Base-by-base conservation (phyloP, 2,797 vertebrate genomes). In the Sylvilagus floridanus region DNA sequence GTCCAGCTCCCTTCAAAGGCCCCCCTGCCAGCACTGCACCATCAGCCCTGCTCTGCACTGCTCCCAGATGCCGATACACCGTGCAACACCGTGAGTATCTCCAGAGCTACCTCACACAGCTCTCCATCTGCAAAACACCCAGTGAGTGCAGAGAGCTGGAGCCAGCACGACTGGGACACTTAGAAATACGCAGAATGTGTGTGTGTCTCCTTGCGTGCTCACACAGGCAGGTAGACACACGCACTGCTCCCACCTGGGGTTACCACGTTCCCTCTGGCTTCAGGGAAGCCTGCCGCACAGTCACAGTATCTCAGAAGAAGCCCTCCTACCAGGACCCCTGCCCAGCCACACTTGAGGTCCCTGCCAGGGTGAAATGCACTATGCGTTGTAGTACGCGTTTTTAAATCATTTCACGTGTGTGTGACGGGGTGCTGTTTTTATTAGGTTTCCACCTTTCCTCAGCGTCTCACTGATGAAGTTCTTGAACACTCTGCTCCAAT, bases 131-230 rank as follows among this genome's bases (percentile, higher is more conserved):
- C 0, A 2, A 71, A 86, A 52, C 77, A 37, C 1, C 9, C 35
- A 69, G 22, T n/a, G 42, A 93, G 89, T 4, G 19, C 69, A 47
- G 86, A 93, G 69, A 66, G 84, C 88, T 72, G 35, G 82, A 71
- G 66, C 30, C 66, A 79, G 75, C 75, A 88, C 52, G 71, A 79
- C 42, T 8, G 13, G 86, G 47, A 87, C 14, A 22, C 79, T 60
- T 13, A 75, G 62, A 83, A 83, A 32, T 14, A 24, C 13, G 63
- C n/a, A 86, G 66, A 89, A 72, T 30, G 62, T 32, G 32, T 4
- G 0, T 30, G 7, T 35, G 26, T 17, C 17, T n/a, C 63, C 26
- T 28, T 19, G 22, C 2, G 2, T 47, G 42, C 42, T 47, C 9
- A 10, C 35, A n/a, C 2, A 2, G 4, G 4, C 6, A 2, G 10